phyloP scores from a whole-genome alignment of 2,797 vertebrate species.

The Natrix natrix region DNA sequence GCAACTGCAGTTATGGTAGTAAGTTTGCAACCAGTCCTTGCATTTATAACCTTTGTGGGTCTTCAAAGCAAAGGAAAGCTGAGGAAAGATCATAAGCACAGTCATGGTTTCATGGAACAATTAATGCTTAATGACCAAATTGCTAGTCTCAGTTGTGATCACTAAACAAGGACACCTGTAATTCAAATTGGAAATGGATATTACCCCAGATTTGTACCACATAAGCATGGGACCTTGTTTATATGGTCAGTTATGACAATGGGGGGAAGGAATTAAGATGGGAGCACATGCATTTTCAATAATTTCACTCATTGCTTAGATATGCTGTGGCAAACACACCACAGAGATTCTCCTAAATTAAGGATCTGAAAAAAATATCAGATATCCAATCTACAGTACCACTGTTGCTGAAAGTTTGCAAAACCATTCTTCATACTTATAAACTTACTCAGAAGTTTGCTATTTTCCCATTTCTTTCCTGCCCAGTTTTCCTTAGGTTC shows the following conservation, averaged over 20 bases:
- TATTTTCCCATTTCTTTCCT: neutral
- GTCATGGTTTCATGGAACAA: neutral
- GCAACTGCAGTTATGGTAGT: neutral
- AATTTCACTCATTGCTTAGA: neutral
- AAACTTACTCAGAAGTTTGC: neutral
- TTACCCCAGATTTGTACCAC: neutral
- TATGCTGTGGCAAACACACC: neutral
- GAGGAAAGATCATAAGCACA: neutral
- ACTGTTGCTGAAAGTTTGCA: neutral
- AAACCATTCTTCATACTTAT: neutral
- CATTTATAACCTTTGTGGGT: neutral
- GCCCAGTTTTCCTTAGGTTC: neutral
- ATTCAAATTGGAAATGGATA: neutral
- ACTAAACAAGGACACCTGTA: neutral
- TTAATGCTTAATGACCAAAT: neutral
- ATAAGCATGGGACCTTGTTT: neutral
- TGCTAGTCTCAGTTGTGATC: neutral
- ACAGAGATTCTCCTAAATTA: neutral
- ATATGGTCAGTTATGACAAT: neutral
- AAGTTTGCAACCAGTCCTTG: neutral
- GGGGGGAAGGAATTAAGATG: neutral
- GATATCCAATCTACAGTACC: neutral
- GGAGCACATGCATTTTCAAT: neutral
- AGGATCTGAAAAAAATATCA: neutral
- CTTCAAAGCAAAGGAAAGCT: neutral